These are phyloP conservation scores for Coryphaenoides rupestris DNA, from an alignment of 2,113 vertebrate species.

Conservation along the genomic window DNA sequence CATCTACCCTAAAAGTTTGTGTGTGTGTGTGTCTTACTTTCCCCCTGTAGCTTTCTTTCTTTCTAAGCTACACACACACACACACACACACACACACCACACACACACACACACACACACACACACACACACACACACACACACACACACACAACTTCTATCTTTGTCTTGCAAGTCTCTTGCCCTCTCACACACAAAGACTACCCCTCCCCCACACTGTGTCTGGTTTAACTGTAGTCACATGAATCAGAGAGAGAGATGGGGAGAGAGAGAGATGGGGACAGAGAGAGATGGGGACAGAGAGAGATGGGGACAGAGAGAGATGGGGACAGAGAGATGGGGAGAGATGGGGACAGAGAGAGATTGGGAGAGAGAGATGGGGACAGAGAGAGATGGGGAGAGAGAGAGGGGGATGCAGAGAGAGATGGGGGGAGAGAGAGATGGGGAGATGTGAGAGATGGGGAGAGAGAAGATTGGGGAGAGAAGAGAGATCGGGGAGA, in stretches of 20 bases:
- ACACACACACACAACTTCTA: neutral
- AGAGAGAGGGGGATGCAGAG: no score
- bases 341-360: no score
- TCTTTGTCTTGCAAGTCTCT: neutral
- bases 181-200: neutral
- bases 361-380: no score
- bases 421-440: no score
- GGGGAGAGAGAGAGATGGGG: no score
- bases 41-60: neutral
- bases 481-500: no score
- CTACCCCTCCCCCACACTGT: conserved; percentile 1
- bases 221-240: conserved; percentile 21
- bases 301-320: no score
- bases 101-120: conserved; percentile 1
- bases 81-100: conserved; percentile 2
- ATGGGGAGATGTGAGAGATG: no score
- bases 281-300: no score
- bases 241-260: conserved; percentile 17
- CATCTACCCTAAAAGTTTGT: neutral
- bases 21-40: neutral
- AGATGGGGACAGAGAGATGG: no score
- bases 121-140: conserved; percentile 2
- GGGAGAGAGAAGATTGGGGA: no score
- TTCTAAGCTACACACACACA: neutral
- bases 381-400: no score